Evolutionary conservation across 2,113 vertebrate species (phyloP).

Genomic region (Chamaetylas fuelleborni): DNA sequence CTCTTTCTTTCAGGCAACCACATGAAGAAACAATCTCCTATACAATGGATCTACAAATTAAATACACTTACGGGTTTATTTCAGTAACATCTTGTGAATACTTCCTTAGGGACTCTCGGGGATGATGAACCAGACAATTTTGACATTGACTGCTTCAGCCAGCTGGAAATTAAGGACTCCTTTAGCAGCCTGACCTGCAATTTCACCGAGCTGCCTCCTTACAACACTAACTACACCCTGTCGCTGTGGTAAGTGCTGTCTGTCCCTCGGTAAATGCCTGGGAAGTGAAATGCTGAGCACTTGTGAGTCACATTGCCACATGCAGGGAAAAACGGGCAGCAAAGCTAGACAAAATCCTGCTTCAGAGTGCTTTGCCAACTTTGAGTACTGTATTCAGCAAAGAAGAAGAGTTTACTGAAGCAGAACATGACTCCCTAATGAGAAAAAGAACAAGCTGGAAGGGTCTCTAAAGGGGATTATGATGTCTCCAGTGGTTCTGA

Average conservation of each 20-base stretch:
- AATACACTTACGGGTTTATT: not conserved
- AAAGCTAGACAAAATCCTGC: not conserved
- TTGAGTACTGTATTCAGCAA: not conserved
- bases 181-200: conserved; percentile 68
- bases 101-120: conserved; percentile 54
- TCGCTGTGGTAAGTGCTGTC: conserved; percentile 66
- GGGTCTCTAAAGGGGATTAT: not conserved
- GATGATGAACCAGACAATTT: conserved; percentile 70
- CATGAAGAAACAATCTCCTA: not conserved
- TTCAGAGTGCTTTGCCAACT: not conserved
- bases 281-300: not conserved
- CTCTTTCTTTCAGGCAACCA: not conserved
- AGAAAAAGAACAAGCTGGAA: not conserved
- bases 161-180: conserved; percentile 35
- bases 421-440: not conserved
- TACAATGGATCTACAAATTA: not conserved
- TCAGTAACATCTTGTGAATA: not conserved
- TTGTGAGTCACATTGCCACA: not conserved
- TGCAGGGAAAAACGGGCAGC: not conserved
- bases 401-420: not conserved
- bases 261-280: not conserved
- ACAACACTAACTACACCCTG: conserved; percentile 54
- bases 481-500: not conserved
- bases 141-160: conserved; percentile 70
- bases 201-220: conserved; percentile 36